These are phyloP conservation scores for Ophion obscuratus DNA, from an alignment of 2,888 invertebrate genomes.

Conservation along the genomic window DNA sequence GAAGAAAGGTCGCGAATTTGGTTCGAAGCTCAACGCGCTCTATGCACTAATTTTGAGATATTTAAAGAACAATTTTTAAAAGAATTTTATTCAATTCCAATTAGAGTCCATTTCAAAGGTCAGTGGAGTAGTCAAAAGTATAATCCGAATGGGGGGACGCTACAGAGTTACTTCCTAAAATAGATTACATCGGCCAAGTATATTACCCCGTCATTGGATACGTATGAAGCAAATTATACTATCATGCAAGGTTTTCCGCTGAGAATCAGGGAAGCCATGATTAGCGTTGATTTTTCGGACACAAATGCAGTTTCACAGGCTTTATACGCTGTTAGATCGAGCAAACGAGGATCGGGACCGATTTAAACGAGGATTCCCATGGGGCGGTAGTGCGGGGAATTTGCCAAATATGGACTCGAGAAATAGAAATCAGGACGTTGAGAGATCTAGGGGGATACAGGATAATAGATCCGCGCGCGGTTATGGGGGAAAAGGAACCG, in stretches of 20 bases:
- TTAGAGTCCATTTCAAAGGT: neutral
- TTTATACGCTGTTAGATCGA: too few relatives aligned
- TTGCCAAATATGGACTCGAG: too few relatives aligned
- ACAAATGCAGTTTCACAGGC: conserved; percentile 26
- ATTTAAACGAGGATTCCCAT: too few relatives aligned
- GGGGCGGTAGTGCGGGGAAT: too few relatives aligned
- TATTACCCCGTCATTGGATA: conserved; percentile 20
- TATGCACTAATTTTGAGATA: neutral
- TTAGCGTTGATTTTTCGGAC: conserved; percentile 52
- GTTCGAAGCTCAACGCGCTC: too few relatives aligned
- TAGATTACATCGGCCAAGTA: conserved; percentile 8
- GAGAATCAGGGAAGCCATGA: conserved; percentile 44
- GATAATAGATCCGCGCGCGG: too few relatives aligned
- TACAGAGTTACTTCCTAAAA: neutral
- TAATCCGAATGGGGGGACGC: neutral
- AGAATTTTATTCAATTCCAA: neutral
- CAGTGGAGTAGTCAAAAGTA: neutral
- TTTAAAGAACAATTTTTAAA: neutral
- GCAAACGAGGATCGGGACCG: too few relatives aligned
- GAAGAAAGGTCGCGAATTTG: too few relatives aligned
- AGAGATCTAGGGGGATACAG: too few relatives aligned
- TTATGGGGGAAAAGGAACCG: too few relatives aligned
- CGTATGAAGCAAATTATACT: conserved; percentile 53
- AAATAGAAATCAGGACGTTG: too few relatives aligned
- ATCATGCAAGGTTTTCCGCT: conserved; percentile 62